These are phyloP conservation scores for Erannis defoliaria DNA, from an alignment of 2,888 invertebrate genomes.

Conservation along the genomic window DNA sequence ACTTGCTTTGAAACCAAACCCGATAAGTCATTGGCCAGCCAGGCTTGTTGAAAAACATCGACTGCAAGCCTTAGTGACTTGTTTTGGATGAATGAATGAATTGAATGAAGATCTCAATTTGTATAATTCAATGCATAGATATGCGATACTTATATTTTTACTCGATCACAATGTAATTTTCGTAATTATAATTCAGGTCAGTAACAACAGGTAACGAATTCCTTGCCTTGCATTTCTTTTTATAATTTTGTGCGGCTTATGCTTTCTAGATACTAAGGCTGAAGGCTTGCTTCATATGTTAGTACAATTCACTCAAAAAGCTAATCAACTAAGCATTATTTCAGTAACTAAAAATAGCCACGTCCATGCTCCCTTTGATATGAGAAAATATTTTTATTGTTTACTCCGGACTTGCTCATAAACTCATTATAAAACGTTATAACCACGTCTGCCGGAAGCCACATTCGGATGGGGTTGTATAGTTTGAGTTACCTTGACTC, in stretches of 20 bases:
- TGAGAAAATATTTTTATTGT: slow-evolving; percentile 1
- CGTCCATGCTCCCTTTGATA: neutral
- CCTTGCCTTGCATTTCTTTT: too few species aligned
- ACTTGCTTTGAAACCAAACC: slow-evolving; percentile 10
- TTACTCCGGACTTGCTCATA: neutral
- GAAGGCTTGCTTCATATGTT: too few species aligned
- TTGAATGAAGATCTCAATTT: neutral
- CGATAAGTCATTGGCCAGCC: slow-evolving; percentile 22
- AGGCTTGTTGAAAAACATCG: slow-evolving; percentile 15
- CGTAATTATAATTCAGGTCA: too few species aligned
- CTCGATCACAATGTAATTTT: neutral
- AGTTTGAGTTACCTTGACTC: slow-evolving; percentile 33
- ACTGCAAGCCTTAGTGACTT: neutral
- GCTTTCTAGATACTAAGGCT: too few species aligned
- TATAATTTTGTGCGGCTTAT: too few species aligned
- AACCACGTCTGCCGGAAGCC: slow-evolving; percentile 16
- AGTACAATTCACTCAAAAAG: too few species aligned
- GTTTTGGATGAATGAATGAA: neutral
- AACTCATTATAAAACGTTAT: slow-evolving; percentile 14
- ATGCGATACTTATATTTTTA: neutral
- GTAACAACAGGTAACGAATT: too few species aligned
- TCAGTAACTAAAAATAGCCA: neutral
- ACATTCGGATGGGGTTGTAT: slow-evolving; percentile 21
- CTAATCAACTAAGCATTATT: neutral
- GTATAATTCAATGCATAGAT: neutral